Evolutionary conservation across 1,140 invertebrate species (phyloP).

Genomic region (Lethrus apterus): DNA sequence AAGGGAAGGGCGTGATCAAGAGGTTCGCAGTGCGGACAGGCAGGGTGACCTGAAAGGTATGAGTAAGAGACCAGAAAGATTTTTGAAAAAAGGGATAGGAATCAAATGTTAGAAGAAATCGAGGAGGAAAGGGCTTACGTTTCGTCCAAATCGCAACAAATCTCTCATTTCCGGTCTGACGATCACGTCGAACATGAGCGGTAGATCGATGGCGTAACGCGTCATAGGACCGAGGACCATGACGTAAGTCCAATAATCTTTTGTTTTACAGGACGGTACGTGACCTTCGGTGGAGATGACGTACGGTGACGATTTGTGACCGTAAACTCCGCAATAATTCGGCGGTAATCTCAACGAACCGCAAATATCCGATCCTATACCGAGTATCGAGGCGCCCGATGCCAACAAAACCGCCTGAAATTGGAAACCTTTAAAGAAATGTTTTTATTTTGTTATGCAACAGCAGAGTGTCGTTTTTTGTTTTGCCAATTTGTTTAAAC

Average conservation of each 20-base stretch:
- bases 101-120: neutral
- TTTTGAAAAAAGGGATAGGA: neutral
- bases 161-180: conserved; percentile 20
- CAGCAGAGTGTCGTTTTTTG: neutral
- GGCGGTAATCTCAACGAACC: conserved; percentile 79
- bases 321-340: conserved; percentile 79
- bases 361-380: conserved; percentile 76
- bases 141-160: conserved; percentile 22
- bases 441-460: conserved; percentile 1
- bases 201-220: conserved; percentile 74
- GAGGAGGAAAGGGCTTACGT: conserved; percentile 16
- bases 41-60: no score
- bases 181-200: conserved; percentile 56
- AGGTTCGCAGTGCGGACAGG: no score
- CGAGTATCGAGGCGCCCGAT: conserved; percentile 67
- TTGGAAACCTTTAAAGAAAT: no score
- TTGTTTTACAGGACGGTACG: conserved; percentile 19
- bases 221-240: conserved; percentile 75
- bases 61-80: no score
- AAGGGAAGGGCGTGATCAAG: no score
- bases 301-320: conserved; percentile 71
- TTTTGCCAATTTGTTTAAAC: neutral
- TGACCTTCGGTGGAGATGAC: conserved; percentile 48
- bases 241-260: conserved; percentile 20
- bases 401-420: conserved; percentile 57